A percentile compares a stretch with the other conserved stretches of the same genome.
phyloP scores from a whole-genome alignment of 2,888 invertebrate genomes.

The Ichneumon xanthorius region DNA sequence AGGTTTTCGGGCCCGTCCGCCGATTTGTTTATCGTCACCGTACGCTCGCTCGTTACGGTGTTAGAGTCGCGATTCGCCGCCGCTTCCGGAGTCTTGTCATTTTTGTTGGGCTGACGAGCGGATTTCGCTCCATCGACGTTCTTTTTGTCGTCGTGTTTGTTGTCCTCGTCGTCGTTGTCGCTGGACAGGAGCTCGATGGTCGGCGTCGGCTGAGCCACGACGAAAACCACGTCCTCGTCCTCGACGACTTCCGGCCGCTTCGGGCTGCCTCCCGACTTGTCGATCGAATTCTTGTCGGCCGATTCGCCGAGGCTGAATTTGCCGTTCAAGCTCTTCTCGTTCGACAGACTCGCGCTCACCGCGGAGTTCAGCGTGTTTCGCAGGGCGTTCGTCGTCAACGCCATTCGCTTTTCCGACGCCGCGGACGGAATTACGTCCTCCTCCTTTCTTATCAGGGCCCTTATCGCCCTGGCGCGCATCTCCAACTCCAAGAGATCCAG shows the following conservation, averaged over 20 bases:
- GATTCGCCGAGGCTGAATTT: conserved; percentile 37
- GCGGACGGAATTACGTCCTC: conserved; percentile 79
- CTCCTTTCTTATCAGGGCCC: conserved; percentile 85
- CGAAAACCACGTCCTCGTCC: conserved; percentile 83
- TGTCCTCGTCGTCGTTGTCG: conserved; percentile 78
- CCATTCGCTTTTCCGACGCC: conserved; percentile 55
- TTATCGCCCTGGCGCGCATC: conserved; percentile 87
- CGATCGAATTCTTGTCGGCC: conserved; percentile 21
- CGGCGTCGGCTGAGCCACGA: conserved; percentile 80
- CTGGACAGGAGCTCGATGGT: conserved; percentile 82
- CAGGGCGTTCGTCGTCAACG: conserved; percentile 50
- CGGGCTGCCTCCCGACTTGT: conserved; percentile 61
- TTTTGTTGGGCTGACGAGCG: conserved; percentile 30
- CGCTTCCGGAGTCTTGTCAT: conserved; percentile 7
- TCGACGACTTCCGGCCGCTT: conserved; percentile 68
- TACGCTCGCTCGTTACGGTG: conserved; percentile 34
- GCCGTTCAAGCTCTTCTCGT: conserved; percentile 50
- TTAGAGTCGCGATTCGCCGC: neutral
- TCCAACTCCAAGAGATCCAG: conserved; percentile 87
- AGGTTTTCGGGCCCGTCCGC: conserved; percentile 46
- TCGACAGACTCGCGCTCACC: conserved; percentile 60
- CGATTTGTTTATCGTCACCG: conserved; percentile 59
- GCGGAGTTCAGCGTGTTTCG: conserved; percentile 61
- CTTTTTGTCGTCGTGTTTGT: conserved; percentile 68
- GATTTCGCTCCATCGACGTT: conserved; percentile 43